Evolutionary conservation across 2,888 invertebrate species (phyloP), one percentile per base, ranked within the genome.

Genomic region (Cistogaster globosa): DNA sequence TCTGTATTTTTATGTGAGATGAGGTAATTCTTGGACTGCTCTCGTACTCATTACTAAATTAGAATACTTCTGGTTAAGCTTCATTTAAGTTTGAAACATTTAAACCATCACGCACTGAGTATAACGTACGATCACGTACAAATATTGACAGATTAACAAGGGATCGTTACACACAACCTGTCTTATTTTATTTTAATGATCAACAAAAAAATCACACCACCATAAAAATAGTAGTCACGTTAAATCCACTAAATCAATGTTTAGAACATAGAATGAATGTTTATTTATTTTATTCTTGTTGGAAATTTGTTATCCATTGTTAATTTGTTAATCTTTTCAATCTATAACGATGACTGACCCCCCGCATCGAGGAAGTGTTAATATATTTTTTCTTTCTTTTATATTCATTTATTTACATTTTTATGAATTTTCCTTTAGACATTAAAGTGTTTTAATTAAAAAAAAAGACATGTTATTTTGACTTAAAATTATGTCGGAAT

Each of bases 281-380:
- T 48, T 48, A 16, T 14, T 14, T 36, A 18, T 71, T 62, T 60
- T 72, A 18, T 38, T 36, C 36, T 16, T 51, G n/a, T 38, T 72
- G 4, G 45, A 72, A 48, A 20, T 48, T 76, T 48, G 18, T 38
- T 9, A 32, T 63, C n/a, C 63, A 68, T 72, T 77, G 48, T 74
- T 68, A 69, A 74, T 48, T 78, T 22, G 78, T 69, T 83, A 83
- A 83, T 83, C 74, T 74, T 78, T 83, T 83, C 78, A 14, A 63
- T 78, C 32, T 48, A 78, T 63, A 78, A 68, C 55, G 36, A 74
- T 68, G 74, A 32, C 32, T 55, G 77, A 77, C 42, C 42, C 42
- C 42, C 42, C 42, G 68, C 57, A 72, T 62, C 67, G 57, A 32
- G 11, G 26, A 26, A 42, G 32, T 32, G 32, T 32, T 32, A 32